phyloP scores from a whole-genome alignment of 2,888 invertebrate species.

The Anaspis maculata region DNA sequence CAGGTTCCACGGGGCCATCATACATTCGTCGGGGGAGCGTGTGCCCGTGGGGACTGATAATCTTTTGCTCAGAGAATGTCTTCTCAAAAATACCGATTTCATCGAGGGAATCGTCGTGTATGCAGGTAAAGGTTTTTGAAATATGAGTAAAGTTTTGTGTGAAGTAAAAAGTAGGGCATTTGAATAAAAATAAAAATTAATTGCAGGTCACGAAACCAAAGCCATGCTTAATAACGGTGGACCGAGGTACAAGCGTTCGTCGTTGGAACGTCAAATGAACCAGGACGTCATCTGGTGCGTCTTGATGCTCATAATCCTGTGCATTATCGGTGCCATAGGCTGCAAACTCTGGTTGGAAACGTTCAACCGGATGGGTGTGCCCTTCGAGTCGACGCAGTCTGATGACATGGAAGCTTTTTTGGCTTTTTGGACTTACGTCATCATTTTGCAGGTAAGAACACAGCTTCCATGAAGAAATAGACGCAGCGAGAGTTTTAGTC shows the following conservation, averaged over 20 bases:
- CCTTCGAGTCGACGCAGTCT: slow-evolving; percentile 53
- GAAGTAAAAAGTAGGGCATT: too few species aligned
- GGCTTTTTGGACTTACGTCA: slow-evolving; percentile 92
- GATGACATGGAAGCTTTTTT: slow-evolving; percentile 57
- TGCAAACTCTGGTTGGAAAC: slow-evolving; percentile 77
- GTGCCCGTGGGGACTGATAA: slow-evolving; percentile 84
- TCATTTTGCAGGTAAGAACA: slow-evolving; percentile 72
- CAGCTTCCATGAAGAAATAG: too few species aligned
- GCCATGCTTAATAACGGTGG: slow-evolving; percentile 96
- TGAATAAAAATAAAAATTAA: slow-evolving; percentile 4
- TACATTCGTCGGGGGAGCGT: slow-evolving; percentile 68
- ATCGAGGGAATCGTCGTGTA: slow-evolving; percentile 96
- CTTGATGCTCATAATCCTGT: slow-evolving; percentile 78
- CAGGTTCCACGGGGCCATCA: slow-evolving; percentile 83
- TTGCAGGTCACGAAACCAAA: slow-evolving; percentile 84
- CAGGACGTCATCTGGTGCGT: slow-evolving; percentile 96
- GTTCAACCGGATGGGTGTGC: slow-evolving; percentile 50
- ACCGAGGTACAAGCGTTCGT: slow-evolving; percentile 87
- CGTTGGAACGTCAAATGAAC: slow-evolving; percentile 89
- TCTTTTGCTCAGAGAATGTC: slow-evolving; percentile 85
- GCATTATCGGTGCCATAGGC: slow-evolving; percentile 84
- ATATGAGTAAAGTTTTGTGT: background rate
- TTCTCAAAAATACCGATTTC: slow-evolving; percentile 92
- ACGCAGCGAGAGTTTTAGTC: too few species aligned
- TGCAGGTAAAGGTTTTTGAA: slow-evolving; percentile 51